A percentile compares a stretch with the other conserved stretches of the same genome.
These are phyloP conservation scores for Chelmon rostratus DNA, from an alignment of 2,797 vertebrate species.

Conservation along the genomic window DNA sequence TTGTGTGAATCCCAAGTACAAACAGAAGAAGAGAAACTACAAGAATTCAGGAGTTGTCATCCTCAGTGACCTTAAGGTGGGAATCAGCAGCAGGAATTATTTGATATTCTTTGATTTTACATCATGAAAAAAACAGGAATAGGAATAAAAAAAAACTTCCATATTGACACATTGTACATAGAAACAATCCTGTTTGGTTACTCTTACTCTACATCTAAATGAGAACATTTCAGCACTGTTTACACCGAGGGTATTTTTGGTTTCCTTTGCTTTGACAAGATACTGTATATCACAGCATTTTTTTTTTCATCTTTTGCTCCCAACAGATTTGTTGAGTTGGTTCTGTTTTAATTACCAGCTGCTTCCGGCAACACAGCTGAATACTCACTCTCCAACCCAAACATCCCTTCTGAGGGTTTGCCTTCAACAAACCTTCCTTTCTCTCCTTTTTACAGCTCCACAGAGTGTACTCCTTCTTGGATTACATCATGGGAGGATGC, in stretches of 20 bases:
- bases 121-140: background rate
- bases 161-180: background rate
- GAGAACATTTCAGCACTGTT: background rate
- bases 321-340: slow-evolving; percentile 53
- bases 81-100: slow-evolving; percentile 28
- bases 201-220: slow-evolving; percentile 8
- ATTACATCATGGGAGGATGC: slow-evolving; percentile 98
- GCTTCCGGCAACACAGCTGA: slow-evolving; percentile 18
- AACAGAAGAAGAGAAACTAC: slow-evolving; percentile 95
- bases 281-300: background rate
- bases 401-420: slow-evolving; percentile 29
- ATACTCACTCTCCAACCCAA: slow-evolving; percentile 15
- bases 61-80: slow-evolving; percentile 93
- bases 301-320: slow-evolving; percentile 13
- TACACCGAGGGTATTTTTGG: slow-evolving; percentile 3
- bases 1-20: slow-evolving; percentile 96
- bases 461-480: slow-evolving; percentile 97
- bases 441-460: slow-evolving; percentile 87
- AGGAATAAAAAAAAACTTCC: background rate
- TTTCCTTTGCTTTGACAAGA: slow-evolving; percentile 5
- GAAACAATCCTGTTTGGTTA: background rate
- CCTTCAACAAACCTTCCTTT: slow-evolving; percentile 15
- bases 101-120: background rate
- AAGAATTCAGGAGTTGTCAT: slow-evolving; percentile 95
- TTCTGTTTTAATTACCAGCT: slow-evolving; percentile 61